Evolutionary conservation across 2,888 invertebrate species (phyloP).

Genomic region (Fissipunctia ypsillon): DNA sequence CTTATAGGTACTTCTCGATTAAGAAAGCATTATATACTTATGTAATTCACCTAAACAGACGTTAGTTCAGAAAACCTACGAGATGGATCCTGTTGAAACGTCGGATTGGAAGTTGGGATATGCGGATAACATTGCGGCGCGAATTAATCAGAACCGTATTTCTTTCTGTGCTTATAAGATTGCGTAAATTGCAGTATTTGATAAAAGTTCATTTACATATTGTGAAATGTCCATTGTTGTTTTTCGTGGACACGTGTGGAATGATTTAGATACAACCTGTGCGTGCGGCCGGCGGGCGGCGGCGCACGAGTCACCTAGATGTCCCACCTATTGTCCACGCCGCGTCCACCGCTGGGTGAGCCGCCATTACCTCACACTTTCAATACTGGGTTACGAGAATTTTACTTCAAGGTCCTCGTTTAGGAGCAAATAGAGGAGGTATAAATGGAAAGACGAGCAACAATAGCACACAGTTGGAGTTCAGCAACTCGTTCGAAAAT

Average conservation of each 20-base stretch:
- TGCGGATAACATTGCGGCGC: background rate
- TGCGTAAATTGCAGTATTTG: constrained; percentile 30
- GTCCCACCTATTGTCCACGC: constrained; percentile 89
- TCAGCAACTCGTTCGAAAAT: constrained; percentile 84
- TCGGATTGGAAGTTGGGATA: background rate
- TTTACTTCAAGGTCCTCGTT: constrained; percentile 89
- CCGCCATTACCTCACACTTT: constrained; percentile 90
- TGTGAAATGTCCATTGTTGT: constrained; percentile 54
- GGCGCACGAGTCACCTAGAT: constrained; percentile 88
- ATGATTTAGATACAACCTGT: constrained; percentile 81
- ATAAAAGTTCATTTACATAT: constrained; percentile 36
- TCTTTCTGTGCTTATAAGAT: constrained; percentile 21
- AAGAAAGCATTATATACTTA: background rate
- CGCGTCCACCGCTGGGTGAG: constrained; percentile 85
- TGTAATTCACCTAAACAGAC: background rate
- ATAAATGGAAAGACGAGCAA: constrained; percentile 88
- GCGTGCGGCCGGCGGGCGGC: constrained; percentile 73
- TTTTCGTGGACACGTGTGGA: constrained; percentile 52
- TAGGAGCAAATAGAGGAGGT: constrained; percentile 89
- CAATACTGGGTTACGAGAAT: constrained; percentile 91
- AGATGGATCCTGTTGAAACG: background rate
- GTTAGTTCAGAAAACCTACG: background rate
- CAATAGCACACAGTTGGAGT: constrained; percentile 85
- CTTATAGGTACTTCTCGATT: background rate
- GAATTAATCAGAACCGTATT: background rate